phyloP scores from a whole-genome alignment of 2,888 invertebrate genomes.

The Drymonia ruficornis region DNA sequence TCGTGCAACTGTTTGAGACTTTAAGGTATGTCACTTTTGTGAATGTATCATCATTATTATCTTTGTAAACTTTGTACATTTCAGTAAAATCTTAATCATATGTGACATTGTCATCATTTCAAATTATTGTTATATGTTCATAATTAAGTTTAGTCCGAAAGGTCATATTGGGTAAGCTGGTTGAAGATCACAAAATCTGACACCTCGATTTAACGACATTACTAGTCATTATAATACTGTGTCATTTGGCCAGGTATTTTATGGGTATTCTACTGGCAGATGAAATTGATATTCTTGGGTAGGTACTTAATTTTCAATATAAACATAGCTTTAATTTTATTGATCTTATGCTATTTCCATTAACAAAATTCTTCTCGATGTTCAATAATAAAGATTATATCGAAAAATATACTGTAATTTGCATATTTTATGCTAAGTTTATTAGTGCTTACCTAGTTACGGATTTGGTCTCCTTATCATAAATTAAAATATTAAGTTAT shows the following conservation, averaged over 20 bases:
- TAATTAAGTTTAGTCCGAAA: background rate
- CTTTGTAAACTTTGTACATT: too few relatives aligned
- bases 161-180: background rate
- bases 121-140: background rate
- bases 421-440: slow-evolving; percentile 35
- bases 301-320: background rate
- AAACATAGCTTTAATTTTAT: background rate
- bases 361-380: background rate
- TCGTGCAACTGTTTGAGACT: too few relatives aligned
- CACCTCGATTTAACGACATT: background rate
- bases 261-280: background rate
- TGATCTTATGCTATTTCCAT: background rate
- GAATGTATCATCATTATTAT: too few relatives aligned
- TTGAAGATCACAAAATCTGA: too few relatives aligned
- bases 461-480: slow-evolving; percentile 22
- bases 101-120: background rate
- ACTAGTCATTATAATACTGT: background rate
- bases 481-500: slow-evolving; percentile 3
- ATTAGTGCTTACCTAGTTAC: slow-evolving; percentile 30
- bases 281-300: background rate
- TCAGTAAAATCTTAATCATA: too few relatives aligned
- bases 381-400: slow-evolving; percentile 19
- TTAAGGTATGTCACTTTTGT: too few relatives aligned
- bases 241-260: background rate
- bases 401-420: slow-evolving; percentile 19